Conservation (phyloP, 1,140 invertebrate species). For the Galleria mellonella region DNA sequence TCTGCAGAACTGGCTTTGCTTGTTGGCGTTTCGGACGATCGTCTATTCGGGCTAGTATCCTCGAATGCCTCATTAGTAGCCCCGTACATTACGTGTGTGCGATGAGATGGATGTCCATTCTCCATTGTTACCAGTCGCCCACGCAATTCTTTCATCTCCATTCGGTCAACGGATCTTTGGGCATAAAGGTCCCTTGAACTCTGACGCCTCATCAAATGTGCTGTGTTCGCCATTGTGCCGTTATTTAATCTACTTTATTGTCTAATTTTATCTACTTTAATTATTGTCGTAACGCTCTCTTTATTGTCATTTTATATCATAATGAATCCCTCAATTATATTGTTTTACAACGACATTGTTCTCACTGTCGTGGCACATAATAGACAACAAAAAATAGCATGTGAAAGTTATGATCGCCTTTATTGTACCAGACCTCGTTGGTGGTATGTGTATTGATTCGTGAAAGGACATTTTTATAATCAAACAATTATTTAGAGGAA, state of each 20-base stretch:
- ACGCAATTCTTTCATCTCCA: conserved; percentile 90
- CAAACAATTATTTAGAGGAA: background rate
- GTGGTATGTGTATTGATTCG: conserved; percentile 25
- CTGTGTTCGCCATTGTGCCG: conserved; percentile 89
- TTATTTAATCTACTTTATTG: conserved; percentile 18
- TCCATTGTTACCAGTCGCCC: conserved; percentile 86
- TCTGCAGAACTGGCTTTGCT: conserved; percentile 75
- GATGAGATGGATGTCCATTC: conserved; percentile 75
- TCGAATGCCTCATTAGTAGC: conserved; percentile 91
- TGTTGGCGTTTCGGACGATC: conserved; percentile 63
- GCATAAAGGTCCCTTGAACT: conserved; percentile 88
- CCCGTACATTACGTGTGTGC: conserved; percentile 81
- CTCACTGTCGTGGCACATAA: conserved; percentile 55
- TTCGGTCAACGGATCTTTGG: conserved; percentile 86
- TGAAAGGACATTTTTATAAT: conserved; percentile 22
- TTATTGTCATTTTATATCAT: conserved; percentile 17
- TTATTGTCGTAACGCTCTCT: conserved; percentile 32
- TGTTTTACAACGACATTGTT: conserved; percentile 33
- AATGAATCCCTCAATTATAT: conserved; percentile 11
- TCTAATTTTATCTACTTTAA: conserved; percentile 17
- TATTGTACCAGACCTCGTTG: conserved; percentile 14
- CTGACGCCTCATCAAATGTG: conserved; percentile 89
- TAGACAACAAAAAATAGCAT: conserved; percentile 29
- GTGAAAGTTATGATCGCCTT: conserved; percentile 14
- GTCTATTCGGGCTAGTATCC: conserved; percentile 82